Percentiles rank a stretch among this genome's conserved stretches.
Evolutionary conservation across 2,888 invertebrate genomes (phyloP).

Genomic region (Xestia ashworthii): DNA sequence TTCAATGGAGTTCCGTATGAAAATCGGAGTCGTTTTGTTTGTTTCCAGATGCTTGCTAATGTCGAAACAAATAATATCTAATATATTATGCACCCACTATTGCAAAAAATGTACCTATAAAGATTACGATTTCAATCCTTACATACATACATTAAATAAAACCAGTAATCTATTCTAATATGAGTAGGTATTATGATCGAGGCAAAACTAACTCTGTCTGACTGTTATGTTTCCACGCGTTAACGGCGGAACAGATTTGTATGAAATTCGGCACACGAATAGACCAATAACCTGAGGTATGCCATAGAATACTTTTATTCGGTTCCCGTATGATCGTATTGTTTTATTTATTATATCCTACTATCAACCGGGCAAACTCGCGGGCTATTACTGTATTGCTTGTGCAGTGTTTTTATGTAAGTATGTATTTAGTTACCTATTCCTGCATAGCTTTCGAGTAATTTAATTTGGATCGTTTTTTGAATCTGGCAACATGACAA

Average conservation of each 20-base stretch:
- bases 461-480: background rate
- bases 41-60: background rate
- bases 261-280: background rate
- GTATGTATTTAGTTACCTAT: background rate
- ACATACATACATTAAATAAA: background rate
- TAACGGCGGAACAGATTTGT: background rate
- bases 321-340: background rate
- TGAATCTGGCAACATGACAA: constrained; percentile 12
- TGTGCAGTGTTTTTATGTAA: background rate
- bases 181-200: no score
- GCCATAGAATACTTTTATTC: background rate
- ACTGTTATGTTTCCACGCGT: background rate
- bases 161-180: background rate
- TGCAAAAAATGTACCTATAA: constrained; percentile 2
- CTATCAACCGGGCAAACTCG: background rate
- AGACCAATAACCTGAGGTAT: background rate
- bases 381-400: background rate
- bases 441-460: background rate
- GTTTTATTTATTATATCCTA: background rate
- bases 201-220: background rate
- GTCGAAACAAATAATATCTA: background rate
- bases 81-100: background rate
- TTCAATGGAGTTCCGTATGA: constrained; percentile 19
- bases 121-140: background rate
- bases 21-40: constrained; percentile 10